Evolutionary conservation across 2,797 vertebrate species (phyloP).

Genomic region (Pagetopsis macropterus): DNA sequence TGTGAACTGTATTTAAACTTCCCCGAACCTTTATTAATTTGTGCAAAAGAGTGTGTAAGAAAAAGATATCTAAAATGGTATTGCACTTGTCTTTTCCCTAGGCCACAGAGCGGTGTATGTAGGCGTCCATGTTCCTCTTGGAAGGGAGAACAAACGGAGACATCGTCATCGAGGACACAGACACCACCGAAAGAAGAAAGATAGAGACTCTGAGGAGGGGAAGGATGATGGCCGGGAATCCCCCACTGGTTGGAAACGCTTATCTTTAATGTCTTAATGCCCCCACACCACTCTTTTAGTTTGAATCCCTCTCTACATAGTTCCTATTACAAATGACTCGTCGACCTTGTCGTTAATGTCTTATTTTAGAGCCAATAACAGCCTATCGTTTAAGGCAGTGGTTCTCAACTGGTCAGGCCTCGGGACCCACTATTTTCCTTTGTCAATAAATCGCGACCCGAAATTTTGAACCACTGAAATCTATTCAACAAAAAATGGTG

Average conservation of each 20-base stretch:
- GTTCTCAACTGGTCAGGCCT: too few species aligned
- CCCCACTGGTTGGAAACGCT: constrained; percentile 85
- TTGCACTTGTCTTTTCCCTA: constrained; percentile 58
- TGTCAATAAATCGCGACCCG: too few species aligned
- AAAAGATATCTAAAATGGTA: constrained; percentile 13
- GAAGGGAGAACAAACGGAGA: constrained; percentile 88
- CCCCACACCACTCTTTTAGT: background rate
- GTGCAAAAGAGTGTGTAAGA: background rate
- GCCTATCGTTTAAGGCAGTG: too few species aligned
- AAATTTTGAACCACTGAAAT: too few species aligned
- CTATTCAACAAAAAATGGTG: too few species aligned
- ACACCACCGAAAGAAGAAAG: constrained; percentile 89
- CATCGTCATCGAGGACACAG: constrained; percentile 93
- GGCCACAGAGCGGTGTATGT: constrained; percentile 97
- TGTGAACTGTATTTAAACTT: background rate
- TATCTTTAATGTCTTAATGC: background rate
- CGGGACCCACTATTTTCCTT: too few species aligned
- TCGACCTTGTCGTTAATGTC: background rate
- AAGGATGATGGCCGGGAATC: constrained; percentile 92
- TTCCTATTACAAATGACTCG: background rate
- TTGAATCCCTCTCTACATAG: background rate
- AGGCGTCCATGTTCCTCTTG: constrained; percentile 94
- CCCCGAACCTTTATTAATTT: background rate
- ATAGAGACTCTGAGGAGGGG: constrained; percentile 89
- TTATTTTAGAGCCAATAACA: constrained; percentile 5